Percentiles rank a stretch among this genome's conserved stretches.
phyloP scores from a whole-genome alignment of 2,888 invertebrate genomes.

The Rotaria macrura region DNA sequence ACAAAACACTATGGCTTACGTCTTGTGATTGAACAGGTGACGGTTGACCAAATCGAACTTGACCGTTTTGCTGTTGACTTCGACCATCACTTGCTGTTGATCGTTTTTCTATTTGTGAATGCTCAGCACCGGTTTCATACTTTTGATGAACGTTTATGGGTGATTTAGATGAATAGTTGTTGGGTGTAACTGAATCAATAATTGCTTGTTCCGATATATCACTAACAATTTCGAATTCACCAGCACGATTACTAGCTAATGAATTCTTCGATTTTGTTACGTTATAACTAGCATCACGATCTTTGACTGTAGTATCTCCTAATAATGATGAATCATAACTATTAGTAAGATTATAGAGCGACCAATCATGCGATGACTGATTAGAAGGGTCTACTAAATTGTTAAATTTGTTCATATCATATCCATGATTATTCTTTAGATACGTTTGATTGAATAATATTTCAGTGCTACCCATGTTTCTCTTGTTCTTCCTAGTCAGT shows the following conservation, averaged over 20 bases:
- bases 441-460: background rate
- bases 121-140: background rate
- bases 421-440: background rate
- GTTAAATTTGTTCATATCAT: background rate
- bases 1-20: background rate
- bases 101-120: background rate
- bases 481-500: background rate
- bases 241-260: too few species aligned
- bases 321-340: background rate
- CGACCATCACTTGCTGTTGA: background rate
- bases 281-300: too few species aligned
- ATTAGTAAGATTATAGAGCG: background rate
- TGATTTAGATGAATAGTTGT: background rate
- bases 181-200: too few species aligned
- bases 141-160: background rate
- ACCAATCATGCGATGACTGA: too few species aligned
- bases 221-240: too few species aligned
- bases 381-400: background rate
- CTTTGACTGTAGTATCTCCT: background rate
- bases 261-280: background rate
- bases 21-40: background rate
- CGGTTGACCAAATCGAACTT: background rate
- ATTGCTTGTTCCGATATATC: too few species aligned
- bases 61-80: background rate
- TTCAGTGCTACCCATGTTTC: background rate